A percentile compares a stretch with the other conserved stretches of the same genome.
These are phyloP conservation scores for Himalopsyche japonica DNA, from an alignment of 2,888 invertebrate genomes.

Conservation along the genomic window DNA sequence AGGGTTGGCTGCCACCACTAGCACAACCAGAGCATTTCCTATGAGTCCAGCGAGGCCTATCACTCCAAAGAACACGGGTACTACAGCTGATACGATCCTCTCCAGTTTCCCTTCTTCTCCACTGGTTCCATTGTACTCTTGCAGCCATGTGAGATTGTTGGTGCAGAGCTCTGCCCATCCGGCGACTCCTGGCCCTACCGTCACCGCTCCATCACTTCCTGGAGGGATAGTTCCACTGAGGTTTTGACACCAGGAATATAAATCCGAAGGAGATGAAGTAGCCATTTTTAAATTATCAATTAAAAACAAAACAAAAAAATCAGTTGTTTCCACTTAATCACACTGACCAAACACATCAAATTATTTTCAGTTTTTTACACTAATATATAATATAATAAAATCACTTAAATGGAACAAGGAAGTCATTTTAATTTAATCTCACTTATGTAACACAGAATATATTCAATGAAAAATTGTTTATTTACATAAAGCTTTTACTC, in stretches of 20 bases:
- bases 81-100: slow-evolving; percentile 70
- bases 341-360: too few relatives aligned
- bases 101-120: slow-evolving; percentile 63
- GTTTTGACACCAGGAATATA: slow-evolving; percentile 15
- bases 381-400: too few relatives aligned
- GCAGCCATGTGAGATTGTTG: slow-evolving; percentile 24
- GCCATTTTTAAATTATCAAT: slow-evolving; percentile 10
- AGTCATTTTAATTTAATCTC: too few relatives aligned
- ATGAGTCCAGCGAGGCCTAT: slow-evolving; percentile 86
- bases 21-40: slow-evolving; percentile 86
- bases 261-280: slow-evolving; percentile 1
- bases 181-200: slow-evolving; percentile 2
- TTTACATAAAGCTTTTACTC: too few relatives aligned
- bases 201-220: neutral
- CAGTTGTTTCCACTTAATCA: too few relatives aligned
- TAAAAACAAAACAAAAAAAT: too few relatives aligned
- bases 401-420: too few relatives aligned
- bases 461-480: too few relatives aligned
- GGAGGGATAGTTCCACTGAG: neutral
- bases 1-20: slow-evolving; percentile 85
- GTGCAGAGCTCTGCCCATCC: slow-evolving; percentile 28
- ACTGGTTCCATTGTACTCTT: slow-evolving; percentile 42
- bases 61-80: slow-evolving; percentile 82
- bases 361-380: too few relatives aligned
- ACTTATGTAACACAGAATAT: too few relatives aligned